Evolutionary conservation across 2,888 invertebrate genomes (phyloP).

Genomic region (Barypeithes pellucidus): DNA sequence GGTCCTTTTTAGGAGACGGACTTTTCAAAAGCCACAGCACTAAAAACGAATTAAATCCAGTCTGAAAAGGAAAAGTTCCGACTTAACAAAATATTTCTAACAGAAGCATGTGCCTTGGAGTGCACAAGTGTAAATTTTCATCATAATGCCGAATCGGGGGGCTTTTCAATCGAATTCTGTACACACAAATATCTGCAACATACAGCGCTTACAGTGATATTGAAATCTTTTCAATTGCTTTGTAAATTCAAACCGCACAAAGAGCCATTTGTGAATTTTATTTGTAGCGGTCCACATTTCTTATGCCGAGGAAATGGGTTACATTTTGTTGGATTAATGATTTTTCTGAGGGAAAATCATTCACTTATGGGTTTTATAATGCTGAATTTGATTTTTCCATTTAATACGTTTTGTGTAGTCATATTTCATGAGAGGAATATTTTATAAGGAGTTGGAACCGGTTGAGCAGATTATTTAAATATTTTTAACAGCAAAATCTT

Average conservation of each 20-base stretch:
- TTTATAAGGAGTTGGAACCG: background rate
- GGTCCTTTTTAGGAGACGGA: conserved; percentile 24
- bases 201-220: conserved; percentile 69
- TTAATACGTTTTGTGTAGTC: conserved; percentile 25
- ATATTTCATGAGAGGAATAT: background rate
- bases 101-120: conserved; percentile 70
- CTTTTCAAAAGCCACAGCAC: conserved; percentile 46
- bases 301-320: conserved; percentile 67
- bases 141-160: conserved; percentile 70
- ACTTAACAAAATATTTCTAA: conserved; percentile 67
- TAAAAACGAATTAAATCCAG: conserved; percentile 68
- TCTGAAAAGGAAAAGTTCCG: conserved; percentile 67
- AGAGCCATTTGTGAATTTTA: conserved; percentile 70
- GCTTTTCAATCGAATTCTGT: conserved; percentile 70
- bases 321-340: conserved; percentile 69
- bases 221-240: conserved; percentile 72
- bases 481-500: too few relatives aligned
- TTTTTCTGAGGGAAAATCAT: conserved; percentile 65
- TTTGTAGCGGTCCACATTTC: conserved; percentile 68
- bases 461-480: background rate
- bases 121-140: conserved; percentile 72
- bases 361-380: conserved; percentile 57
- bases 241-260: conserved; percentile 71
- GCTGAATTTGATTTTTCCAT: conserved; percentile 50
- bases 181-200: conserved; percentile 70